Base-by-base conservation (phyloP, 2,797 vertebrate genomes). In the Coreius guichenoti region DNA sequence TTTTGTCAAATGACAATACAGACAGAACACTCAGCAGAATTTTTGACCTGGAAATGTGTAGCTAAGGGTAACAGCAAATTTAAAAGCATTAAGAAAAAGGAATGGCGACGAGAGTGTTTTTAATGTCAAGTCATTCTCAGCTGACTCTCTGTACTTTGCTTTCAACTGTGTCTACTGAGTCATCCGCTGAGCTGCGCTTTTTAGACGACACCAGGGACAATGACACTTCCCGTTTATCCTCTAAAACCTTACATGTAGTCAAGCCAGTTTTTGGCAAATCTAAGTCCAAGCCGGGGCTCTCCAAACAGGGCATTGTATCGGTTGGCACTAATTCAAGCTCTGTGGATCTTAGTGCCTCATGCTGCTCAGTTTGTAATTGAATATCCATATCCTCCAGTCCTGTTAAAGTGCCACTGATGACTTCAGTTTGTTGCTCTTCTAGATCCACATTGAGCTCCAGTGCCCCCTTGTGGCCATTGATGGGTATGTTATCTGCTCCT, bases 121-220 rank as follows among this genome's bases (percentile, higher is more conserved):
- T n/a, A 45, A 58, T 39, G 9, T 65, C 9, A 58, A 58, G 58
- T 61, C 26, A 39, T 26, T 73, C 63, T 92, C 89, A 92, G 80
- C 80, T 84, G 70, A 87, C 86, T 86, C 90, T 84, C 26, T 88
- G 83, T 39, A 85, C 26, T 88, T 91, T 90, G 49, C 31, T 49
- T 81, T 89, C 73, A n/a, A 68, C 49, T 19, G 67, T 82, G 23
- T 45, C 81, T 39, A 36, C 75, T 14, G 70, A 63, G 31, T 84
- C 61, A 21, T 90, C 89, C 12, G 89, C 67, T 2, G 87, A 86
- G 21, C 58, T 69, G 77, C 85, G 87, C 56, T 91, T 92, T 33
- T 45, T 85, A 49, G 85, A 74, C 0, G 26, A 63, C 19, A 75
- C 14, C 12, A 82, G 36, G 6, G 82, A 83, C 76, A 86, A 76